Conservation (phyloP, 2,113 vertebrate species). For the Azemiops feae region DNA sequence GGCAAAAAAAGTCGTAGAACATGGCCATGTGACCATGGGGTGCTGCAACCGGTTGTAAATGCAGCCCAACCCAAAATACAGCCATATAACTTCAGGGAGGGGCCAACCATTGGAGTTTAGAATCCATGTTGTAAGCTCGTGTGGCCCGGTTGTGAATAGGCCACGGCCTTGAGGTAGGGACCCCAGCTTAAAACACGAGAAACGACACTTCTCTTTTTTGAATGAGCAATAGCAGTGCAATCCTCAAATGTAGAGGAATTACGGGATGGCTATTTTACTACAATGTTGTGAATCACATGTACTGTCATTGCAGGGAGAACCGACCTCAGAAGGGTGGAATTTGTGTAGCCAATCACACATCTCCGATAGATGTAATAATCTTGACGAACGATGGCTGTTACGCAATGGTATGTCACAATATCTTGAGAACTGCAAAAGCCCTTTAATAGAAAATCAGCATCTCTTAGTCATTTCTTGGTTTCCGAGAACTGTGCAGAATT, state of each 20-base stretch:
- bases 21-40: too few relatives aligned
- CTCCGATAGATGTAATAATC: slow-evolving; percentile 92
- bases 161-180: too few relatives aligned
- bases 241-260: background rate
- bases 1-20: too few relatives aligned
- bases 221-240: background rate
- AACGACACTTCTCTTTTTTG: background rate
- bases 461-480: background rate
- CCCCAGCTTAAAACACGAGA: background rate
- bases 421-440: background rate
- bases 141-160: too few relatives aligned
- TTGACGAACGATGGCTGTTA: slow-evolving; percentile 94
- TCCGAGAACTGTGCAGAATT: background rate
- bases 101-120: too few relatives aligned
- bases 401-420: slow-evolving; percentile 81
- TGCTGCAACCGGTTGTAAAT: too few relatives aligned
- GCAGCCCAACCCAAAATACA: too few relatives aligned
- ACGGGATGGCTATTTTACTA: background rate
- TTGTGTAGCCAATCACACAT: slow-evolving; percentile 96
- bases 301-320: slow-evolving; percentile 80
- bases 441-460: background rate
- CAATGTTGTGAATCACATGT: background rate
- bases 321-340: slow-evolving; percentile 91
- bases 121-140: too few relatives aligned
- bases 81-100: too few relatives aligned